phyloP scores from a whole-genome alignment of 2,888 invertebrate species.

The Cataglyphis cursor region DNA sequence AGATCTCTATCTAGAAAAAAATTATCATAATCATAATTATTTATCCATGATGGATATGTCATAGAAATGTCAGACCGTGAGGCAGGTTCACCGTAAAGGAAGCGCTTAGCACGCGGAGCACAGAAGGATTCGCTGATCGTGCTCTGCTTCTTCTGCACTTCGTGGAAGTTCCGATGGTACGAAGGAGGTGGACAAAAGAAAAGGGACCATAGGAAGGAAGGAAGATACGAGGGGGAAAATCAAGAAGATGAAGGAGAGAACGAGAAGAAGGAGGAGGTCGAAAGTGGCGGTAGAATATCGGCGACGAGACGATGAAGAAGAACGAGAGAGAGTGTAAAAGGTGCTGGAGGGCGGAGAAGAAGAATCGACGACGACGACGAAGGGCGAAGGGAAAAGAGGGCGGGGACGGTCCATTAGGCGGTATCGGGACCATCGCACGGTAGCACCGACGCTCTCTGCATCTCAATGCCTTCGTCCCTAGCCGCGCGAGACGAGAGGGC shows the following conservation, averaged over 20 bases:
- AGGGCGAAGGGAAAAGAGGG: constrained; percentile 81
- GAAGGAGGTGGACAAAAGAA: constrained; percentile 45
- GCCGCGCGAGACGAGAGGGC: constrained; percentile 62
- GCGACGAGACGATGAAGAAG: constrained; percentile 16
- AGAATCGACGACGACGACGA: constrained; percentile 70
- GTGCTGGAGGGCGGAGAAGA: constrained; percentile 77
- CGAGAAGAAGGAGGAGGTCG: constrained; percentile 56
- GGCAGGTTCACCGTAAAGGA: constrained; percentile 45
- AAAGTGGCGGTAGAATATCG: constrained; percentile 66
- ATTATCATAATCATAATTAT: constrained; percentile 41
- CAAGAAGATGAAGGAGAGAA: constrained; percentile 40
- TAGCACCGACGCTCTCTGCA: constrained; percentile 86
- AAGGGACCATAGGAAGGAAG: constrained; percentile 43
- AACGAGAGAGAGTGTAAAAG: constrained; percentile 68
- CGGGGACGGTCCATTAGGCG: constrained; percentile 86
- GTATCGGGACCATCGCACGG: constrained; percentile 87
- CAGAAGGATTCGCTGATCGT: constrained; percentile 36
- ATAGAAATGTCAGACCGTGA: constrained; percentile 59
- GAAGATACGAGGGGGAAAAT: constrained; percentile 57
- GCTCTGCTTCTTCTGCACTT: constrained; percentile 33
- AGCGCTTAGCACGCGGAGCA: constrained; percentile 25
- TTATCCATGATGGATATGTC: constrained; percentile 63
- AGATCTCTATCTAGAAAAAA: constrained; percentile 15
- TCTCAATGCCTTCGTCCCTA: constrained; percentile 83
- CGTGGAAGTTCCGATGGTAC: constrained; percentile 55